Evolutionary conservation across 2,888 invertebrate species (phyloP).

Genomic region (Acrobeloides nanus): DNA sequence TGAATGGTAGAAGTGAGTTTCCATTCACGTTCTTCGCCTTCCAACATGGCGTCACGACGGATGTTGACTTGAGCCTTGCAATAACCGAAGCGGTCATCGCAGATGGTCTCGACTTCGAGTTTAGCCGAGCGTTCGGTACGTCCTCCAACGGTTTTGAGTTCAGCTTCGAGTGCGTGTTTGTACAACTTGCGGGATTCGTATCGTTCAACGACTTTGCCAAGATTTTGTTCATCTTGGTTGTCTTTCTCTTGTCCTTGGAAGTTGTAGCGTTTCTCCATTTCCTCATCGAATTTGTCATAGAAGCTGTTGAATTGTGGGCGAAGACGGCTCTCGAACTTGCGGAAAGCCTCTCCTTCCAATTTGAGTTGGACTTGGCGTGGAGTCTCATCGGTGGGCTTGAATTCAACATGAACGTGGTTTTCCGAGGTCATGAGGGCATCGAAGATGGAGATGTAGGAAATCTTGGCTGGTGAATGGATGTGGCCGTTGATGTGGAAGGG

Average conservation of each 20-base stretch:
- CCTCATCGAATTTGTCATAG: constrained; percentile 15
- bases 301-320: constrained; percentile 12
- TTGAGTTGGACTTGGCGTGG: constrained; percentile 6
- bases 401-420: constrained; percentile 27
- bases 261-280: constrained; percentile 10
- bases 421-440: constrained; percentile 18
- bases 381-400: constrained; percentile 7
- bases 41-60: constrained; percentile 15
- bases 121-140: constrained; percentile 11
- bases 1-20: constrained; percentile 20
- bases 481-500: constrained; percentile 24
- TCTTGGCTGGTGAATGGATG: constrained; percentile 14
- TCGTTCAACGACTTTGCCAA: constrained; percentile 1
- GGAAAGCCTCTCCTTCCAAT: constrained; percentile 9
- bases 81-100: neutral
- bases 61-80: constrained; percentile 10
- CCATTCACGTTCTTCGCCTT: constrained; percentile 26
- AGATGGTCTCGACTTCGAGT: constrained; percentile 11
- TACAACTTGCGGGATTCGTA: constrained; percentile 9
- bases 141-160: constrained; percentile 10
- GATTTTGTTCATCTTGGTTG: constrained; percentile 12
- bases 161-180: constrained; percentile 15
- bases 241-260: constrained; percentile 6
- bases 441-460: neutral
- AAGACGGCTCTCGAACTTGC: neutral